Conservation (phyloP, 2,113 vertebrate genomes). For the Microtus ochrogaster region DNA sequence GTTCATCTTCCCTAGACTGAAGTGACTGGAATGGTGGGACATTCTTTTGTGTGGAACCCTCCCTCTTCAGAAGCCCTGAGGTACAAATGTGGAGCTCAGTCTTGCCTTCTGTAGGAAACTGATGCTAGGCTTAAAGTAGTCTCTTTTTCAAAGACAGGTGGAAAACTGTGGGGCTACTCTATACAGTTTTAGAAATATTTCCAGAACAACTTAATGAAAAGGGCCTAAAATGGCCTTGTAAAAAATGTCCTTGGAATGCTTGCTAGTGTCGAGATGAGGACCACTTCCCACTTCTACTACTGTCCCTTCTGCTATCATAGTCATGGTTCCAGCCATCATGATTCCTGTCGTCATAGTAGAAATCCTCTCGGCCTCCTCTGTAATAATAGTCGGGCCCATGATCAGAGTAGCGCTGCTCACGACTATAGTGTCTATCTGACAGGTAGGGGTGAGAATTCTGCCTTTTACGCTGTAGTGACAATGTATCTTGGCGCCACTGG, state of each 20-base stretch:
- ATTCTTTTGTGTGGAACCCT: slow-evolving; percentile 64
- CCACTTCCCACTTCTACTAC: slow-evolving; percentile 88
- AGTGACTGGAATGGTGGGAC: slow-evolving; percentile 35
- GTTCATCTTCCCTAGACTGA: slow-evolving; percentile 51
- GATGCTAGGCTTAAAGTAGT: background rate
- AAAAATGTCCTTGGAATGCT: background rate
- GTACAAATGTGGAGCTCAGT: slow-evolving; percentile 47
- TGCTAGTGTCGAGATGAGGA: slow-evolving; percentile 80
- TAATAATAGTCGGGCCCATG: slow-evolving; percentile 84
- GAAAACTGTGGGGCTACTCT: slow-evolving; percentile 49
- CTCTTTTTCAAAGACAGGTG: slow-evolving; percentile 56
- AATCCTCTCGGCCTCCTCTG: slow-evolving; percentile 85
- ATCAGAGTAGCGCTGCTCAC: slow-evolving; percentile 84
- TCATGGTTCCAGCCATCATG: slow-evolving; percentile 86
- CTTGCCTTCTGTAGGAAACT: slow-evolving; percentile 36
- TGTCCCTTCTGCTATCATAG: slow-evolving; percentile 84
- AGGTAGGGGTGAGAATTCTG: slow-evolving; percentile 84
- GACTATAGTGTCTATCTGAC: slow-evolving; percentile 81
- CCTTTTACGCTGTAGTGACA: slow-evolving; percentile 78
- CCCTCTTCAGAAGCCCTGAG: slow-evolving; percentile 73
- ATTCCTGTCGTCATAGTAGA: slow-evolving; percentile 85
- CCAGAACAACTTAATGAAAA: background rate
- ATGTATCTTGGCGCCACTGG: slow-evolving; percentile 84
- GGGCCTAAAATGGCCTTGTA: slow-evolving; percentile 28
- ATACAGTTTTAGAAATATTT: slow-evolving; percentile 28